Base-by-base conservation (phyloP, 2,797 vertebrate genomes). In the Acanthopagrus latus region DNA sequence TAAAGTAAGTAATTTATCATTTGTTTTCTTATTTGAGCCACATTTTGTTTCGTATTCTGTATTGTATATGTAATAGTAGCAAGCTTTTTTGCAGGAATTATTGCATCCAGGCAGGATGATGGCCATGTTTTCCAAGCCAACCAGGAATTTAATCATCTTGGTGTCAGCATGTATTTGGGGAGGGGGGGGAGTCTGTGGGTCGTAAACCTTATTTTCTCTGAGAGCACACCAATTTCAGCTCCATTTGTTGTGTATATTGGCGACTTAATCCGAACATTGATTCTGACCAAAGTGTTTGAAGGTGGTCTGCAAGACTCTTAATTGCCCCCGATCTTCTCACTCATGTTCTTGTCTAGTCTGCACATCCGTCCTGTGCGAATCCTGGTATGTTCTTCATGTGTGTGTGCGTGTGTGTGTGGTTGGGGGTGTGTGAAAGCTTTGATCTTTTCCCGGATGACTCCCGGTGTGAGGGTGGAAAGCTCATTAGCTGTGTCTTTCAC, bases 401-500 rank as follows among this genome's bases (percentile, higher is more conserved):
- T 43, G 67, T 64, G 67, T 64, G 67, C 20, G 33, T 66, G 44
- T 58, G 57, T 38, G 51, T 16, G 60, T 60, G 33, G 33, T 38
- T 10, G 38, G 38, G 38, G 38, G 72, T 47, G 60, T 38, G 68
- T 60, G 76, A n/a, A n/a, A 23, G 71, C 89, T 91, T 90, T 90
- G 90, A 94, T 93, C 89, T 88, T 86, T 79, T 78, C n/a, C 20
- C 38, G 21, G 74, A 67, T 78, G 65, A 71, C 65, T 81, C 43
- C 71, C 78, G 70, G 67, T 84, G 85, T 83, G 78, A 78, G 74
- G 58, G 59, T 77, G 71, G 83, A 63, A 72, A 85, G 86, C 87
- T 91, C 86, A 90, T 94, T 94, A 93, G 83, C 80, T 84, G 66
- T 60, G 73, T 81, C 81, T 80, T 89, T 91, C 38, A 57, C 71